Evolutionary conservation across 2,888 invertebrate species (phyloP).

Genomic region (Allygus modestus): DNA sequence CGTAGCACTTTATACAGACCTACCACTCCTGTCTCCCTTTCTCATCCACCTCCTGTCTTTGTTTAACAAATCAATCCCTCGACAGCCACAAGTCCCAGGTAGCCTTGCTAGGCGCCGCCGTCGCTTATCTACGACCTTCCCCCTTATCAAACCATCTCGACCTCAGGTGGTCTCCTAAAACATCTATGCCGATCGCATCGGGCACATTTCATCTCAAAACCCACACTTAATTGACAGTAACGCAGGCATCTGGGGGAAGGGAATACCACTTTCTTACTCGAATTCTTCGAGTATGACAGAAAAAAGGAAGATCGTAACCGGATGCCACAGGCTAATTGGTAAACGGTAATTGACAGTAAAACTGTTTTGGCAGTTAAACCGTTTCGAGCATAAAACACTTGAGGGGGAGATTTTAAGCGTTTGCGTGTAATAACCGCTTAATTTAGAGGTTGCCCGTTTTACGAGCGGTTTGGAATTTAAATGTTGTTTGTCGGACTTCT

Average conservation of each 20-base stretch:
- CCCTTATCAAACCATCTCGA: neutral
- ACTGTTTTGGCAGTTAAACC: slow-evolving; percentile 18
- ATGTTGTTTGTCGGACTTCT: too few species aligned
- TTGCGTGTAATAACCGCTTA: neutral
- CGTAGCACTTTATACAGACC: too few species aligned
- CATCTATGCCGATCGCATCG: neutral
- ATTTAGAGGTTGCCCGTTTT: too few species aligned
- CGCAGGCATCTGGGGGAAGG: neutral
- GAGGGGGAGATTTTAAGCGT: neutral
- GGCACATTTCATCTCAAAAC: slow-evolving; percentile 11
- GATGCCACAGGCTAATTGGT: neutral
- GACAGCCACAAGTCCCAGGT: neutral
- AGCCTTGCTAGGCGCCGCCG: neutral
- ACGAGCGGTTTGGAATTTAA: too few species aligned
- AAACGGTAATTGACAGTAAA: slow-evolving; percentile 7
- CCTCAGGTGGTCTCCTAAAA: slow-evolving; percentile 12
- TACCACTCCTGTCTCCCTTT: too few species aligned
- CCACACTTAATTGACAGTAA: slow-evolving; percentile 14
- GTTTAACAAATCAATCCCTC: too few species aligned
- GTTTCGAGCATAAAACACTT: neutral
- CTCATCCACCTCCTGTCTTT: too few species aligned
- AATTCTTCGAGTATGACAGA: neutral
- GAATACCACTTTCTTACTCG: neutral
- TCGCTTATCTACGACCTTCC: slow-evolving; percentile 7
- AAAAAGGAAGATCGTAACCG: neutral